A percentile compares a stretch with the other conserved stretches of the same genome.
Conservation (phyloP, 2,797 vertebrate species). For the Harpagifer antarcticus region DNA sequence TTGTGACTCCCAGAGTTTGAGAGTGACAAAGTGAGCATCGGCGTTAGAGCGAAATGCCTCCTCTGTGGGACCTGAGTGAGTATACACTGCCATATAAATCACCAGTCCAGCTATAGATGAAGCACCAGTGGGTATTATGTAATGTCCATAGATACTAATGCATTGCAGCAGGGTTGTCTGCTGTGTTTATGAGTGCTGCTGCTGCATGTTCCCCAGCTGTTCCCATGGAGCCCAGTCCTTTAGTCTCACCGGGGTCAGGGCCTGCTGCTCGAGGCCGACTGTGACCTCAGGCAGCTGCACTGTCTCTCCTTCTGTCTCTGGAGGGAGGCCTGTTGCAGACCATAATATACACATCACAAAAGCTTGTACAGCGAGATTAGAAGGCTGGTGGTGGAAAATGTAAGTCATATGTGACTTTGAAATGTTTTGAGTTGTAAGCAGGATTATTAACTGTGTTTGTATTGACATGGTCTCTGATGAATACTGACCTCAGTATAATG, state of each 20-base stretch:
- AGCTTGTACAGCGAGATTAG: slow-evolving; percentile 15
- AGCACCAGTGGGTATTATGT: slow-evolving; percentile 65
- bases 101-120: slow-evolving; percentile 36
- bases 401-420: slow-evolving; percentile 35
- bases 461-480: slow-evolving; percentile 15
- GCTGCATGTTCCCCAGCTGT: slow-evolving; percentile 74
- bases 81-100: slow-evolving; percentile 56
- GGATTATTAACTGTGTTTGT: slow-evolving; percentile 27
- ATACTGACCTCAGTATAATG: slow-evolving; percentile 40
- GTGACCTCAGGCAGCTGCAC: slow-evolving; percentile 77
- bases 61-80: slow-evolving; percentile 28
- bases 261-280: slow-evolving; percentile 59
- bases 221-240: slow-evolving; percentile 54
- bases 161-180: slow-evolving; percentile 52
- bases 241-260: slow-evolving; percentile 62
- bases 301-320: slow-evolving; percentile 41
- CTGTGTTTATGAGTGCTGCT: slow-evolving; percentile 40
- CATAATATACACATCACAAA: slow-evolving; percentile 43
- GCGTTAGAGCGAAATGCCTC: slow-evolving; percentile 42
- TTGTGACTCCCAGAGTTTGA: slow-evolving; percentile 36
- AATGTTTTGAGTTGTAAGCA: slow-evolving; percentile 21
- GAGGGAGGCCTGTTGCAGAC: slow-evolving; percentile 44
- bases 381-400: slow-evolving; percentile 14
- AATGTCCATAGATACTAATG: slow-evolving; percentile 61
- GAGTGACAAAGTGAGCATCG: slow-evolving; percentile 30